Evolutionary conservation across 1,140 invertebrate species (phyloP), one percentile per base, ranked within the genome.

Genomic region (Stegodyphus mimosarum): DNA sequence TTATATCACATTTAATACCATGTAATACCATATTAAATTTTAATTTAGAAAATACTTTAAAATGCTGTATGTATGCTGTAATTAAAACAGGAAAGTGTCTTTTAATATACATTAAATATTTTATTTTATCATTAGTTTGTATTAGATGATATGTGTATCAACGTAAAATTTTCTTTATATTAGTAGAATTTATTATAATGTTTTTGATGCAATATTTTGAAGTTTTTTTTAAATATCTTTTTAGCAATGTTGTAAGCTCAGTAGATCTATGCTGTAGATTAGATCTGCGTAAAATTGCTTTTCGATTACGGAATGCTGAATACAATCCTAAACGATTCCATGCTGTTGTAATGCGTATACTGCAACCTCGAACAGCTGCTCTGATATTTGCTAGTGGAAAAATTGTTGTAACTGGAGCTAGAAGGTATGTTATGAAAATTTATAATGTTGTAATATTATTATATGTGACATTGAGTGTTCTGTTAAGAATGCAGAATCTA

Each of bases 331-430:
- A 63, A 33, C 18, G 75, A 15, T 86, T 86, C 17, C 84, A 80
- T 73, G 84, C 84, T 52, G 84, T 86, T 49, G 74, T 86, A 11
- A 79, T 78, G 75, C 49, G 84, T 10, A 78, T 86, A 74, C 49
- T 73, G 33, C 51, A 78, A 33, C 84, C 84, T 53, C 64, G 63
- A 51, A 86, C 84, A 17, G 78, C 84, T 49, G 18, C 75, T 48
- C 51, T 86, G 0, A 86, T 86, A 48, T 86, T 86, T 69, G 48
- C 69, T 53, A 79, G 53, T 53, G 84, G 84, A 17, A 86, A 79
- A 80, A 86, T 86, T 53, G 84, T 86, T 60, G 75, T 86, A 2
- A 86, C 84, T 55, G 84, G 84, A 63, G 84, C 84, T 18, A 71
- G 70, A 55, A 86, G 84, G 81, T 84, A 51, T 66, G 10, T 6